These are phyloP conservation scores for Pyrgus malvae DNA, from an alignment of 2,888 invertebrate species.

Conservation along the genomic window DNA sequence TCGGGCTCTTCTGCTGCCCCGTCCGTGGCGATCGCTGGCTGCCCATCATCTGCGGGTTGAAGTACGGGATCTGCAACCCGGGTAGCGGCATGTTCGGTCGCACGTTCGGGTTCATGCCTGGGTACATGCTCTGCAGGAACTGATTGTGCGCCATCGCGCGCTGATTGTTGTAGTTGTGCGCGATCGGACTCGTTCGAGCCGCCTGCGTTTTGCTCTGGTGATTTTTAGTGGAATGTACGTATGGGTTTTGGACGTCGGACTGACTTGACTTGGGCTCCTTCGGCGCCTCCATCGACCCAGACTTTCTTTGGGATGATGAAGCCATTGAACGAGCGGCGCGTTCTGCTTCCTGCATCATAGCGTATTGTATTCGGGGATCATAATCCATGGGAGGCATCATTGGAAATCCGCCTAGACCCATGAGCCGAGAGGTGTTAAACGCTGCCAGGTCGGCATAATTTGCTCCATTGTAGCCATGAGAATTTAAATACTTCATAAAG, in stretches of 20 bases:
- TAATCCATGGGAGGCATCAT: slow-evolving; percentile 75
- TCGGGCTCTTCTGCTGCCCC: slow-evolving; percentile 68
- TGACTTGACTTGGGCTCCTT: slow-evolving; percentile 56
- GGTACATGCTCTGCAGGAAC: slow-evolving; percentile 67
- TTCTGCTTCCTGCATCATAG: slow-evolving; percentile 89
- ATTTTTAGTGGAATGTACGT: slow-evolving; percentile 69
- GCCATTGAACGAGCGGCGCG: slow-evolving; percentile 79
- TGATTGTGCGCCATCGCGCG: slow-evolving; percentile 57
- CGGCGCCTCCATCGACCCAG: slow-evolving; percentile 50
- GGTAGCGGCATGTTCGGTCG: slow-evolving; percentile 62
- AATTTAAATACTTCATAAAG: slow-evolving; percentile 84
- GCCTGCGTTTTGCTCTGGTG: slow-evolving; percentile 66
- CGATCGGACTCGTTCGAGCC: slow-evolving; percentile 76
- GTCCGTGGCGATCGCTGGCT: slow-evolving; percentile 61
- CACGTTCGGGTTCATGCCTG: slow-evolving; percentile 61
- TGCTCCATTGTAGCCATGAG: slow-evolving; percentile 69
- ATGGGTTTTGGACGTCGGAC: slow-evolving; percentile 67
- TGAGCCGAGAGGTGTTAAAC: slow-evolving; percentile 70
- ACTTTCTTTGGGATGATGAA: slow-evolving; percentile 59
- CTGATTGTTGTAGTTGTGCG: slow-evolving; percentile 66
- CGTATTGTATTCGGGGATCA: slow-evolving; percentile 80
- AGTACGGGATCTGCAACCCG: slow-evolving; percentile 68
- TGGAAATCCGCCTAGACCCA: slow-evolving; percentile 66
- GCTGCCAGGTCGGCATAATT: slow-evolving; percentile 77
- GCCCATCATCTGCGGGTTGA: slow-evolving; percentile 63